Conservation (phyloP, 2,113 vertebrate genomes). For the Arenaria interpres region DNA sequence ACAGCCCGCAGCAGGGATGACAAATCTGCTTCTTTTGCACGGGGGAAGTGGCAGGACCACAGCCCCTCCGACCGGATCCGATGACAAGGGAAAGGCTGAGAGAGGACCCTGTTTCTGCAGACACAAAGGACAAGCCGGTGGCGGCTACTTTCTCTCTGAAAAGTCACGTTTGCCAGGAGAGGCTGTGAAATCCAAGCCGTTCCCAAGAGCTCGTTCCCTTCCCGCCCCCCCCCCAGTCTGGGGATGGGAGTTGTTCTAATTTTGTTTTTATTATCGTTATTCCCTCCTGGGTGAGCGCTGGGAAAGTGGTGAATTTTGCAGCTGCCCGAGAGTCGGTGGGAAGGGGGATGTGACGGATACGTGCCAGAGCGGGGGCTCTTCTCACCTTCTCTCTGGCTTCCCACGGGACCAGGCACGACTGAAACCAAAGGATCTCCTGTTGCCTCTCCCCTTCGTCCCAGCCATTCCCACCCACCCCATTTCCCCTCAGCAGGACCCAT, state of each 20-base stretch:
- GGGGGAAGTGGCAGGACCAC: not conserved
- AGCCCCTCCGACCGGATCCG: conserved; percentile 45
- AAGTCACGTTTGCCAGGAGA: conserved; percentile 72
- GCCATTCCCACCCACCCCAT: not conserved
- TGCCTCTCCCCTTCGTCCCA: not conserved
- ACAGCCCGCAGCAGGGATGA: not conserved
- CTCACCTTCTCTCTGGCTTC: conserved; percentile 39
- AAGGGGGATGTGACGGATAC: not conserved
- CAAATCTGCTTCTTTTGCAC: conserved; percentile 32
- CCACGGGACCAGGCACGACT: not conserved
- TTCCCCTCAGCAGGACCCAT: not conserved
- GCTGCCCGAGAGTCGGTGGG: not conserved
- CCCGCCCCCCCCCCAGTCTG: not conserved
- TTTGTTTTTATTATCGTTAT: conserved; percentile 61
- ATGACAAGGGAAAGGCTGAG: conserved; percentile 59
- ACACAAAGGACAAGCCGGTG: conserved; percentile 58
- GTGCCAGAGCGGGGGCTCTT: not conserved
- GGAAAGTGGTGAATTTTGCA: conserved; percentile 56
- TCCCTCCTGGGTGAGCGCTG: conserved; percentile 41
- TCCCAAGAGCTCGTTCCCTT: conserved; percentile 59
- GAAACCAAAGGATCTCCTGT: not conserved
- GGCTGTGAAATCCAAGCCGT: conserved; percentile 69
- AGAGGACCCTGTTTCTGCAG: conserved; percentile 50
- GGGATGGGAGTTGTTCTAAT: conserved; percentile 49
- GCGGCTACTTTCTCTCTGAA: conserved; percentile 67